A percentile compares a stretch with the other conserved stretches of the same genome.
Evolutionary conservation across 64 coral and sea anemone genomes (phyloP).

Genomic region (Actinia tenebrosa): DNA sequence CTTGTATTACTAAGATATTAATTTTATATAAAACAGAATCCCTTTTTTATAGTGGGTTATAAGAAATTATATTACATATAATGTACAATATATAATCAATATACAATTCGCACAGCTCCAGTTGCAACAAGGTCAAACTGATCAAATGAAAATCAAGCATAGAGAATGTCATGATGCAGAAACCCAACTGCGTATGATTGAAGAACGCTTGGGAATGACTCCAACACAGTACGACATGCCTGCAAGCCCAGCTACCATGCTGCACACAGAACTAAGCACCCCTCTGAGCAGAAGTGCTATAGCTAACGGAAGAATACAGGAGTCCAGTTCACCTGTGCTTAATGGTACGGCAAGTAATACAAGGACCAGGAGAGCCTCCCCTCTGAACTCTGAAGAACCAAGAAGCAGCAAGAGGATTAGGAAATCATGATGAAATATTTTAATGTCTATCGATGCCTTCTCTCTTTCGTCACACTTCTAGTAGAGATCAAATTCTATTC

Average conservation of each 20-base stretch:
- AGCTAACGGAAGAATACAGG: conserved; percentile 27
- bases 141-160: conserved; percentile 92
- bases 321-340: conserved; percentile 24
- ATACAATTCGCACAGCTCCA: conserved; percentile 38
- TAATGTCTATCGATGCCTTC: background rate
- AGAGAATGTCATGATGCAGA: conserved; percentile 91
- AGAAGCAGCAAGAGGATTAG: conserved; percentile 42
- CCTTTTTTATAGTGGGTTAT: too few species aligned
- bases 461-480: background rate
- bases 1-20: too few species aligned
- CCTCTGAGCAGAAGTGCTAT: conserved; percentile 53
- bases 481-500: background rate
- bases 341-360: conserved; percentile 47
- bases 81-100: too few species aligned
- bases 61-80: too few species aligned
- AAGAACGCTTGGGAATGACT: conserved; percentile 93
- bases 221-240: conserved; percentile 98
- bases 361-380: conserved; percentile 44
- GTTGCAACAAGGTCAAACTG: conserved; percentile 81
- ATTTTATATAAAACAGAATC: too few species aligned
- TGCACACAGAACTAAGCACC: conserved; percentile 86
- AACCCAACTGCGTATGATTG: conserved; percentile 85
- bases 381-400: conserved; percentile 40
- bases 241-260: conserved; percentile 89
- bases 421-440: background rate